These are phyloP conservation scores for Caradrina clavipalpis DNA, from an alignment of 2,888 invertebrate species.

Conservation along the genomic window DNA sequence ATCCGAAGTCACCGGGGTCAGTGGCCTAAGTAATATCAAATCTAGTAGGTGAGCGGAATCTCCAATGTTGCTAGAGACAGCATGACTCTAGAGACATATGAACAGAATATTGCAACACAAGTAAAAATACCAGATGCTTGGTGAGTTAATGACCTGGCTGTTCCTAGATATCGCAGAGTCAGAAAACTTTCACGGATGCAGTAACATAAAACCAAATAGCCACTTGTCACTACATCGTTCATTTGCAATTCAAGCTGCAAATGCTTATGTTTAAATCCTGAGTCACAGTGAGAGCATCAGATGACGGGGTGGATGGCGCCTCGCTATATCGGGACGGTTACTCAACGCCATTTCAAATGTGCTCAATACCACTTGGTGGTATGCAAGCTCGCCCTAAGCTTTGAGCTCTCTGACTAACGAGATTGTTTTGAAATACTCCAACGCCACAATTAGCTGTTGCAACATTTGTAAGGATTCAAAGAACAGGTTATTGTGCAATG, in stretches of 20 bases:
- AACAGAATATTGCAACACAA: not conserved
- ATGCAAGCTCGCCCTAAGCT: constrained; percentile 57
- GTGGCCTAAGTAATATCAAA: constrained; percentile 29
- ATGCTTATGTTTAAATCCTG: constrained; percentile 75
- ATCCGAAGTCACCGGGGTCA: constrained; percentile 31
- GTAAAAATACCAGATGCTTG: not conserved
- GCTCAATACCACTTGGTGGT: constrained; percentile 47
- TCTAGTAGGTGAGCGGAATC: constrained; percentile 14
- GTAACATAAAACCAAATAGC: constrained; percentile 16
- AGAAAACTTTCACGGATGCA: constrained; percentile 18
- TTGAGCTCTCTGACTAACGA: constrained; percentile 59
- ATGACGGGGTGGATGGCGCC: constrained; percentile 72
- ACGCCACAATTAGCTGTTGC: constrained; percentile 44
- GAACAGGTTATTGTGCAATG: constrained; percentile 22
- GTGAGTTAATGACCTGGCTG: not conserved
- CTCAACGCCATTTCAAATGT: constrained; percentile 73
- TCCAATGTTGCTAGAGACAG: not conserved
- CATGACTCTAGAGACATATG: not conserved
- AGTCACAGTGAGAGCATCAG: constrained; percentile 74
- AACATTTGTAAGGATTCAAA: constrained; percentile 25
- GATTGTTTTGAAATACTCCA: constrained; percentile 55
- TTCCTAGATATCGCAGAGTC: not conserved
- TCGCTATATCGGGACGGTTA: constrained; percentile 83
- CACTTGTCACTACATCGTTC: constrained; percentile 37
- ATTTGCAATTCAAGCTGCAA: constrained; percentile 64